Evolutionary conservation across 2,888 invertebrate genomes (phyloP).

Genomic region (Aelia acuminata): DNA sequence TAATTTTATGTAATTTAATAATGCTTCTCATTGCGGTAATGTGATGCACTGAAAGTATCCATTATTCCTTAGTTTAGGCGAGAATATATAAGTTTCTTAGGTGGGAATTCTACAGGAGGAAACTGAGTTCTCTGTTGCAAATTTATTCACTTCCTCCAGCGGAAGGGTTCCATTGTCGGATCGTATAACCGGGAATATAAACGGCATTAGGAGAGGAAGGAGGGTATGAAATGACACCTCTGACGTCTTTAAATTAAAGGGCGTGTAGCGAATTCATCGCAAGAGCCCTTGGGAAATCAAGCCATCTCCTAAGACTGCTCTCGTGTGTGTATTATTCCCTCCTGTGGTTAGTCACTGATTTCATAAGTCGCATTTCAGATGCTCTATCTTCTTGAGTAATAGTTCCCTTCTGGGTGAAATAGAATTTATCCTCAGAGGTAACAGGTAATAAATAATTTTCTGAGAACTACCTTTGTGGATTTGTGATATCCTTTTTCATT

Average conservation of each 20-base stretch:
- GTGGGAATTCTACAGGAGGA: background rate
- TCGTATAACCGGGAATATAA: background rate
- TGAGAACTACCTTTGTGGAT: too few species aligned
- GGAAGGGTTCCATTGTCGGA: background rate
- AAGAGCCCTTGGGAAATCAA: background rate
- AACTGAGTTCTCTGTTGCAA: background rate
- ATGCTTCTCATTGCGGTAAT: too few species aligned
- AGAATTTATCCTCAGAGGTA: background rate
- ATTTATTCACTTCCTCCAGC: background rate
- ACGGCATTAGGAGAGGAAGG: background rate
- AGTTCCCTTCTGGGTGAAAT: background rate
- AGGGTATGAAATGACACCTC: background rate
- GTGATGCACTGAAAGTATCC: too few species aligned
- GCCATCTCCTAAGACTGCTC: background rate
- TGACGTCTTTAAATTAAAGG: conserved; percentile 24
- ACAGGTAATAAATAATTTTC: background rate
- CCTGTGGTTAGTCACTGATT: conserved; percentile 25
- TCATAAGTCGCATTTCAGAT: background rate
- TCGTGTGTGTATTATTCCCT: background rate
- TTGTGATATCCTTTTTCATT: too few species aligned
- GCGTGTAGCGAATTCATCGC: conserved; percentile 10
- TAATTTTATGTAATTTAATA: too few species aligned
- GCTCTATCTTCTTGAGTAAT: background rate
- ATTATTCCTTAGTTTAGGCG: too few species aligned
- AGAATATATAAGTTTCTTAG: background rate